Percentiles rank a stretch among this genome's conserved stretches.
These are phyloP conservation scores for Corythaixoides concolor DNA, from an alignment of 2,113 vertebrate species.

Conservation along the genomic window DNA sequence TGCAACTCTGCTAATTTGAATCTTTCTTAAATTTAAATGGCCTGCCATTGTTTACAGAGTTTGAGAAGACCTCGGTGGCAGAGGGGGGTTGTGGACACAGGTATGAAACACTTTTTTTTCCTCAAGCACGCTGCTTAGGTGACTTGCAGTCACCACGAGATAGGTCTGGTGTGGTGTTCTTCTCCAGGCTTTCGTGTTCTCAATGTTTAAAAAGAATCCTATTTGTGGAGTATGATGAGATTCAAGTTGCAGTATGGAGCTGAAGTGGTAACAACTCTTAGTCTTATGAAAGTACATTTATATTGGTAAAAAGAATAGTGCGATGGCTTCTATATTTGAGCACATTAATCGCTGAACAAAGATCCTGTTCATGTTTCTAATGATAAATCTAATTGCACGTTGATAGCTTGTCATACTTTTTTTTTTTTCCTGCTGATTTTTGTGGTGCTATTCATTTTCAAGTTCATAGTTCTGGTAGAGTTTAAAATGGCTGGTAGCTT, in stretches of 20 bases:
- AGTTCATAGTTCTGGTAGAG: not conserved
- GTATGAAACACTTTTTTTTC: not conserved
- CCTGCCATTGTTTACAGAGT: not conserved
- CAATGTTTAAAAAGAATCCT: not conserved
- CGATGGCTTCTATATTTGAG: constrained; percentile 37
- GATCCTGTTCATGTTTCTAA: not conserved
- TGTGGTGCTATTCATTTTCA: not conserved
- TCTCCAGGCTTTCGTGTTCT: not conserved
- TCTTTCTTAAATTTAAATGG: not conserved
- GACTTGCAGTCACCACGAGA: not conserved
- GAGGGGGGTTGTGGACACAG: not conserved
- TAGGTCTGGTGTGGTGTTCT: not conserved
- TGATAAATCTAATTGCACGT: constrained; percentile 29
- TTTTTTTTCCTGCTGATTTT: not conserved
- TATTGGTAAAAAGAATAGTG: not conserved
- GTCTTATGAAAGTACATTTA: not conserved
- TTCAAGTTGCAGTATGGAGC: not conserved
- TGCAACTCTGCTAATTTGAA: not conserved
- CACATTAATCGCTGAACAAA: not conserved
- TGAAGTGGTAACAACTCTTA: not conserved
- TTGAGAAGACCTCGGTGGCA: not conserved
- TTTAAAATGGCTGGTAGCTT: constrained; percentile 2
- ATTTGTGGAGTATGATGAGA: not conserved
- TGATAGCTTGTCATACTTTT: not conserved
- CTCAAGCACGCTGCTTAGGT: not conserved